These are phyloP conservation scores for Cheilosia vulpina DNA, from an alignment of 2,888 invertebrate species.

Conservation along the genomic window DNA sequence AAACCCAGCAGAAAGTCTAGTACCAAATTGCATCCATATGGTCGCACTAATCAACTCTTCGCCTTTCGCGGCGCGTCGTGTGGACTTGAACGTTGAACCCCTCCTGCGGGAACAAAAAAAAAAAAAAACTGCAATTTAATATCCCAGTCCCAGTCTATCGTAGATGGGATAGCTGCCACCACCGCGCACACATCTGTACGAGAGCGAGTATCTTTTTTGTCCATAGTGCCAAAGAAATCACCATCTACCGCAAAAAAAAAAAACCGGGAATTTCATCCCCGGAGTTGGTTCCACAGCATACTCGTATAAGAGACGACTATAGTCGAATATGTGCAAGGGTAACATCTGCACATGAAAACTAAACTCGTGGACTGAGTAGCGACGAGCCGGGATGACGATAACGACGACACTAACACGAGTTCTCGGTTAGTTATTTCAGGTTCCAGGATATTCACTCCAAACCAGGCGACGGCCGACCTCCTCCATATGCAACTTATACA, in stretches of 20 bases:
- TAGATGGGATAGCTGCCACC: conserved; percentile 38
- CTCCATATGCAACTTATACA: conserved; percentile 45
- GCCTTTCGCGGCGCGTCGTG: conserved; percentile 49
- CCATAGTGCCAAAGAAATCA: conserved; percentile 54
- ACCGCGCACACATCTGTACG: conserved; percentile 46
- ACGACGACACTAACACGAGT: conserved; percentile 70
- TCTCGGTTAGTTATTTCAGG: conserved; percentile 69
- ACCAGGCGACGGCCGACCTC: conserved; percentile 47
- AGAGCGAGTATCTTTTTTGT: conserved; percentile 38
- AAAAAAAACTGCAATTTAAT: conserved; percentile 73
- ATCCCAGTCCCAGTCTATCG: conserved; percentile 47
- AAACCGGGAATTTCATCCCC: conserved; percentile 54
- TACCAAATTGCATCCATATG: conserved; percentile 73
- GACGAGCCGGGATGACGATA: neutral
- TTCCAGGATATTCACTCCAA: conserved; percentile 66
- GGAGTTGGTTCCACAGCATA: conserved; percentile 39
- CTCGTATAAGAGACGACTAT: conserved; percentile 12
- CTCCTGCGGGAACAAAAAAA: conserved; percentile 10
- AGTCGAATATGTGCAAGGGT: conserved; percentile 52
- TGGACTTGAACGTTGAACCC: conserved; percentile 37
- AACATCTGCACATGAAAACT: conserved; percentile 63
- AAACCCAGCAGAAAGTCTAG: conserved; percentile 7
- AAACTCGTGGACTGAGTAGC: conserved; percentile 8
- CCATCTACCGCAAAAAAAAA: conserved; percentile 40
- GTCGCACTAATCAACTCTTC: conserved; percentile 72